These are phyloP conservation scores for Plagiodera versicolora DNA, from an alignment of 2,888 invertebrate genomes.

Conservation along the genomic window DNA sequence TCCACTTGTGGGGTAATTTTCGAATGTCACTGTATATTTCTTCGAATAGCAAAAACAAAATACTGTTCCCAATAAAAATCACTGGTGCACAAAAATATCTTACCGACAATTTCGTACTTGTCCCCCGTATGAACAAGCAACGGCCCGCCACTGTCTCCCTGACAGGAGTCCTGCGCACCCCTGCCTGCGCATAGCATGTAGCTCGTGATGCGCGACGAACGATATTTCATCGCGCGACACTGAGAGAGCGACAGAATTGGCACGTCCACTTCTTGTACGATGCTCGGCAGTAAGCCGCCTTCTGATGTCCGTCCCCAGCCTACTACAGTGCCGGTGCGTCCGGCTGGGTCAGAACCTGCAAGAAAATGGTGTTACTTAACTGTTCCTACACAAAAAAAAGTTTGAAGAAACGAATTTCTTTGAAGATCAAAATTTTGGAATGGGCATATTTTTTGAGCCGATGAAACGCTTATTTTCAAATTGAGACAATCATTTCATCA, in stretches of 20 bases:
- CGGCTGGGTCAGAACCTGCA: slow-evolving; percentile 62
- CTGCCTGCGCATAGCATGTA: slow-evolving; percentile 87
- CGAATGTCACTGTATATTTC: too few relatives aligned
- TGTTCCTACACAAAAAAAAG: too few relatives aligned
- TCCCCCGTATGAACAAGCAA: slow-evolving; percentile 74
- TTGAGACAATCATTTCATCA: too few relatives aligned
- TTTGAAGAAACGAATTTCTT: too few relatives aligned
- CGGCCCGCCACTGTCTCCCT: slow-evolving; percentile 88
- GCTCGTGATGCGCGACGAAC: slow-evolving; percentile 77
- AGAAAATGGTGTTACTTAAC: not conserved
- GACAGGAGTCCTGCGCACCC: slow-evolving; percentile 81
- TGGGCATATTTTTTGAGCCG: too few relatives aligned
- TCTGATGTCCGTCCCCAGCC: slow-evolving; percentile 87
- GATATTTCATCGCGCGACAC: slow-evolving; percentile 82
- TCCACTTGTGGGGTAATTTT: too few relatives aligned
- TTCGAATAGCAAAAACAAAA: not conserved
- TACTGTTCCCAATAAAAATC: not conserved
- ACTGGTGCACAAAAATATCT: slow-evolving; percentile 46
- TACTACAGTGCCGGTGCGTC: slow-evolving; percentile 75
- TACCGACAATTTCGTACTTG: slow-evolving; percentile 79
- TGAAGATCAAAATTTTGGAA: too few relatives aligned
- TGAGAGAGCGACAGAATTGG: slow-evolving; percentile 79
- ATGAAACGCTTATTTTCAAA: too few relatives aligned
- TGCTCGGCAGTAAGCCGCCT: slow-evolving; percentile 75
- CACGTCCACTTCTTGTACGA: slow-evolving; percentile 82